Conservation (phyloP, 53 echinoderm and acorn worm species). For the Pentamera pediparva region DNA sequence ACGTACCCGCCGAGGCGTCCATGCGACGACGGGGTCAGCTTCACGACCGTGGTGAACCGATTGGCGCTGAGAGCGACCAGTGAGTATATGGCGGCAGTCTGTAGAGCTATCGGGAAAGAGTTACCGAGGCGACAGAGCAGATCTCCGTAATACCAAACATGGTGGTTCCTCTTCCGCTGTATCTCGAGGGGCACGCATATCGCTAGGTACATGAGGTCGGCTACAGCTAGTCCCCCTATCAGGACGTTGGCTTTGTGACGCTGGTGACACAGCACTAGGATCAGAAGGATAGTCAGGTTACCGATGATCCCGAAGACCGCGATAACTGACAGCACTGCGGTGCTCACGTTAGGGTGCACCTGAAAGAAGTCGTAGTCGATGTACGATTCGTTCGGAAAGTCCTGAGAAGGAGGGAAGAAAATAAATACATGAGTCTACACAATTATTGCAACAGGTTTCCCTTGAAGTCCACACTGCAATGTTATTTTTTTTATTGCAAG, state of each 20-base stretch:
- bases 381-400: too few species aligned
- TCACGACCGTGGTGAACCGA: neutral
- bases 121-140: neutral
- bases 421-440: too few species aligned
- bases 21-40: neutral
- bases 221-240: conserved; percentile 17
- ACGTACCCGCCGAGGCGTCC: conserved; percentile 24
- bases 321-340: neutral
- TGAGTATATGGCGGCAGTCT: conserved; percentile 16
- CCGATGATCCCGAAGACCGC: conserved; percentile 8
- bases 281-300: conserved; percentile 12
- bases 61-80: conserved; percentile 22
- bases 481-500: too few species aligned
- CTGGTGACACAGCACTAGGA: conserved; percentile 8
- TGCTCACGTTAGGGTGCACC: conserved; percentile 4
- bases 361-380: neutral
- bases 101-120: neutral
- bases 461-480: too few species aligned
- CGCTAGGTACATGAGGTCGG: conserved; percentile 8
- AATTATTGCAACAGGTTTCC: too few species aligned
- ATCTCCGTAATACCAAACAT: conserved; percentile 7
- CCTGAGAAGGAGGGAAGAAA: too few species aligned
- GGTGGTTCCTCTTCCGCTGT: neutral
- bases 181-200: conserved; percentile 16
- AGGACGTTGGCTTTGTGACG: conserved; percentile 23